These are phyloP conservation scores for Steromphala cineraria DNA, from an alignment of 2,888 invertebrate genomes.

Conservation along the genomic window DNA sequence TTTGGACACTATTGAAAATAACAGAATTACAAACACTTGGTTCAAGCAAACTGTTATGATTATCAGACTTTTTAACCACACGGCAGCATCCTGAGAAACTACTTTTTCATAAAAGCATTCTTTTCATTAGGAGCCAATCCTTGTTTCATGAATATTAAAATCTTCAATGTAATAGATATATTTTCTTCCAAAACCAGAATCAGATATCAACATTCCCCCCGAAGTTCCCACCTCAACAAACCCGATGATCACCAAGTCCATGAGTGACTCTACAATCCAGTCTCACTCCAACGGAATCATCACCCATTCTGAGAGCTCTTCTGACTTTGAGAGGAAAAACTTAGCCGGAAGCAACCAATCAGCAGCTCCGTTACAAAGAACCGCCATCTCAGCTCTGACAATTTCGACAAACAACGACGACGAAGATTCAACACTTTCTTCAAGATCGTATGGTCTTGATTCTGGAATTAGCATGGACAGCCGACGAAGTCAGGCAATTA, in stretches of 20 bases:
- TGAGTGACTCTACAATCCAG: constrained; percentile 55
- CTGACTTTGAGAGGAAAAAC: constrained; percentile 4
- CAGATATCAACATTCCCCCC: neutral
- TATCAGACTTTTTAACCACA: too few species aligned
- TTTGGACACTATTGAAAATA: too few species aligned
- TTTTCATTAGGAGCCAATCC: neutral
- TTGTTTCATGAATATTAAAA: neutral
- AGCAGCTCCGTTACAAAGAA: neutral
- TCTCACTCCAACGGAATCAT: constrained; percentile 14
- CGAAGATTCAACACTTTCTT: constrained; percentile 1
- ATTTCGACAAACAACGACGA: neutral
- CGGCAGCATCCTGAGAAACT: too few species aligned
- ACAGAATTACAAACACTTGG: too few species aligned
- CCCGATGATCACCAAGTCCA: constrained; percentile 43
- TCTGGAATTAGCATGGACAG: constrained; percentile 28
- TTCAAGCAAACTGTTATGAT: too few species aligned
- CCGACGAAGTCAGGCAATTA: neutral
- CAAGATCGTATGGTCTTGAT: constrained; percentile 29
- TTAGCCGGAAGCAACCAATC: neutral
- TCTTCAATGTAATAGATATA: too few species aligned
- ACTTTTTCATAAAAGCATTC: too few species aligned
- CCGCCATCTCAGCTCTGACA: neutral
- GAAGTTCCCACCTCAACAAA: constrained; percentile 14
- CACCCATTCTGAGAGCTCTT: neutral
- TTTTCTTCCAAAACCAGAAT: neutral